Base-by-base conservation (phyloP, 2,888 invertebrate genomes). In the Girardia tigrina region DNA sequence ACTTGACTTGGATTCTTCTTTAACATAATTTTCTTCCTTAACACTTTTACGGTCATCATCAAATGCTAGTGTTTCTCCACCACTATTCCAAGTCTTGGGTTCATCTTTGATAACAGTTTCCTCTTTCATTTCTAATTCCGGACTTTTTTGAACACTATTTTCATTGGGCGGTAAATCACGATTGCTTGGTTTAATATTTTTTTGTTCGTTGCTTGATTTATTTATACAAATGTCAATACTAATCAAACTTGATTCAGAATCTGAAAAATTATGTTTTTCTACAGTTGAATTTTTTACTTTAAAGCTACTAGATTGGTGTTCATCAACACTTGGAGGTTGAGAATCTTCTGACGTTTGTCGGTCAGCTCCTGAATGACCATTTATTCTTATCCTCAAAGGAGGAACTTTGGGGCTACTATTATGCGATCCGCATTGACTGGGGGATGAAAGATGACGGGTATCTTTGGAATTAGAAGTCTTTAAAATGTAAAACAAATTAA, bases 31-130 rank as follows among this genome's bases (percentile, higher is more conserved):
- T 56, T 56, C 56, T 56, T 56, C 56, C 23, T 56, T 56, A 12
- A 56, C n/a, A 56, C 56, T 56, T 56, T 56, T 56, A 56, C 56
- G 56, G n/a, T 56, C 56, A 4, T 56, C 56, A 56, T 56, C 56
- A 56, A 56, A 56, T 8, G n/a, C n/a, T 20, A 23, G 4, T 56
- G 56, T 2, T 56, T 56, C 56, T 12, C 56, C n/a, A n/a, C n/a
- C n/a, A 56, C 20, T 12, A 56, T 56, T 56, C 56, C 56, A 56
- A 56, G 23, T n/a, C 4, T 6, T 2, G n/a, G 56, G 56, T 56
- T 56, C 56, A 20, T 56, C 56, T 56, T 56, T 56, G 2, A n/a
- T 56, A n/a, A 23, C 4, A 8, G 23, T n/a, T 16, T 56, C 56
- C 56, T 56, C 56, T 56, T 56, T 56, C n/a, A 56, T 56, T 56